Evolutionary conservation across 2,888 invertebrate genomes (phyloP).

Genomic region (Nephrotoma appendiculata): DNA sequence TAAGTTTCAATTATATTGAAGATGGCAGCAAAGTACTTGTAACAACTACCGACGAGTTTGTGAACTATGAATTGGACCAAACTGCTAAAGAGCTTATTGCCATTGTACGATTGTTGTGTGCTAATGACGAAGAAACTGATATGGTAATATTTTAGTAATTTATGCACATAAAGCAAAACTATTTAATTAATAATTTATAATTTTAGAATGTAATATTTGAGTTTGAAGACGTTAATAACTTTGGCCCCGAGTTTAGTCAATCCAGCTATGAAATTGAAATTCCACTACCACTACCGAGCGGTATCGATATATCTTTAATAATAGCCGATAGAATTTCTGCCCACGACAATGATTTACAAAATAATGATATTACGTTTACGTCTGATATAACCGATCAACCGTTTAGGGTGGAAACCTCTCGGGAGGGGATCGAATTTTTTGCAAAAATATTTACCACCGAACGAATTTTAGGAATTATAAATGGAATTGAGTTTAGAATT

Average conservation of each 20-base stretch:
- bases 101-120: not conserved
- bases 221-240: slow-evolving; percentile 16
- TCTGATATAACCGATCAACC: slow-evolving; percentile 13
- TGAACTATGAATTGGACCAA: not conserved
- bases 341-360: slow-evolving; percentile 17
- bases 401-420: slow-evolving; percentile 12
- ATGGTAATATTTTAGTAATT: not conserved
- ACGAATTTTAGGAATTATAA: slow-evolving; percentile 13
- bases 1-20: not conserved
- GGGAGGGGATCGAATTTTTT: slow-evolving; percentile 14
- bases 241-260: slow-evolving; percentile 16
- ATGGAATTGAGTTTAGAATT: slow-evolving; percentile 16
- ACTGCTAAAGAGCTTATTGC: not conserved
- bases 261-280: slow-evolving; percentile 15
- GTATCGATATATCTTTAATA: slow-evolving; percentile 17
- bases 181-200: not conserved
- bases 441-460: slow-evolving; percentile 15
- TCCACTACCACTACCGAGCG: slow-evolving; percentile 19
- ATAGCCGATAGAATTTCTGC: slow-evolving; percentile 17
- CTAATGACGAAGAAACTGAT: not conserved
- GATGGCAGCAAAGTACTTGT: not conserved
- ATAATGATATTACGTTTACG: slow-evolving; percentile 17
- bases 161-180: not conserved
- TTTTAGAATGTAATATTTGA: slow-evolving; percentile 16
- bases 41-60: not conserved